Percentiles rank a stretch among this genome's conserved stretches.
Conservation (phyloP, 2,113 vertebrate species). For the Spheniscus mendiculus region DNA sequence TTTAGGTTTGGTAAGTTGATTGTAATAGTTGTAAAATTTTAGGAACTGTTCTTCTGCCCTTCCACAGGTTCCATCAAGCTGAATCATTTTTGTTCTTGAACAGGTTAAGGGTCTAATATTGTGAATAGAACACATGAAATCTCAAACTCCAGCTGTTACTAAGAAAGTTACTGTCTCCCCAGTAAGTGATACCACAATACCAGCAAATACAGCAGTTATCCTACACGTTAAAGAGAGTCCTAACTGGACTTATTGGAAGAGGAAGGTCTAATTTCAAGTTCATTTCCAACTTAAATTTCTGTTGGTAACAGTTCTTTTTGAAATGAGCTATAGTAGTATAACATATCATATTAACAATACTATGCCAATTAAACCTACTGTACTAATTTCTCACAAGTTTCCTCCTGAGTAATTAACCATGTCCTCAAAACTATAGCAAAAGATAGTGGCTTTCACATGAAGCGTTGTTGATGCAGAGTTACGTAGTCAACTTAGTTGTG, state of each 20-base stretch:
- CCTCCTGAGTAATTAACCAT: background rate
- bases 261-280: background rate
- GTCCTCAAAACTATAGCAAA: background rate
- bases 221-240: background rate
- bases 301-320: background rate
- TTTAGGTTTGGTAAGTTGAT: background rate
- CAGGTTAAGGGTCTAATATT: background rate
- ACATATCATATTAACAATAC: background rate
- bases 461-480: background rate
- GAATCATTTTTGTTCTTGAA: background rate
- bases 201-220: background rate
- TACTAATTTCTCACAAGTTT: background rate
- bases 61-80: background rate
- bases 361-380: background rate
- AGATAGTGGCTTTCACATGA: background rate
- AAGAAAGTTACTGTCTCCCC: background rate
- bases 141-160: background rate
- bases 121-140: background rate
- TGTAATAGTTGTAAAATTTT: background rate
- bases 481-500: background rate
- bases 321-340: background rate
- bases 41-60: background rate
- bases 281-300: background rate
- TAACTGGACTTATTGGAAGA: background rate
- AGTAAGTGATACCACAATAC: background rate